Evolutionary conservation across 2,797 vertebrate genomes (phyloP).

Genomic region (Apogon talboti): DNA sequence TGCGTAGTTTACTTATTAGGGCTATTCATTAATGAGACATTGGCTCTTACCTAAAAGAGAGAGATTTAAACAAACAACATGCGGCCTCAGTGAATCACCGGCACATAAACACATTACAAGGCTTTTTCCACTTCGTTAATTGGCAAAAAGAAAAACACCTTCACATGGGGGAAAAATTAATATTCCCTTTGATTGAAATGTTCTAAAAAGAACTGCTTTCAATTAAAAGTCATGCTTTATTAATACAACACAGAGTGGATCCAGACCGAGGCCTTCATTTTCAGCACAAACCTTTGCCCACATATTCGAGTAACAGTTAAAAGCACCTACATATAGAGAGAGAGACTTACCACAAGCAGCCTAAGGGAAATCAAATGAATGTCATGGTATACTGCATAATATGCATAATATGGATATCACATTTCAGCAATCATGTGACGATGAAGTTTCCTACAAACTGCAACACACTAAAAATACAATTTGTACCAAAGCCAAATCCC

Average conservation of each 20-base stretch:
- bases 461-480: conserved; percentile 45
- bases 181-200: conserved; percentile 51
- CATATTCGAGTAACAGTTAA: conserved; percentile 4
- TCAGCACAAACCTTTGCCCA: conserved; percentile 9
- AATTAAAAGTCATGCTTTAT: conserved; percentile 57
- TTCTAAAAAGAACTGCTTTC: conserved; percentile 28
- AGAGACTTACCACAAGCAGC: conserved; percentile 29
- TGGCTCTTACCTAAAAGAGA: conserved; percentile 49
- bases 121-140: conserved; percentile 53
- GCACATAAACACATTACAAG: conserved; percentile 50
- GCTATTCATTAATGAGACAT: conserved; percentile 53
- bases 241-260: conserved; percentile 37
- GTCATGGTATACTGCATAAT: conserved; percentile 44
- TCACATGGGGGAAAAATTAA: conserved; percentile 46
- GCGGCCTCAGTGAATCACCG: conserved; percentile 50
- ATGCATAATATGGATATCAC: conserved; percentile 21
- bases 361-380: conserved; percentile 45
- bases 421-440: conserved; percentile 41
- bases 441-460: conserved; percentile 45
- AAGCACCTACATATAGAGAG: conserved; percentile 1
- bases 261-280: conserved; percentile 39
- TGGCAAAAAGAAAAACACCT: conserved; percentile 55
- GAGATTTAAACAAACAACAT: conserved; percentile 51
- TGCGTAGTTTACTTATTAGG: conserved; percentile 36
- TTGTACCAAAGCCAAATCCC: conserved; percentile 37